A percentile compares a stretch with the other conserved stretches of the same genome.
Evolutionary conservation across 2,113 vertebrate species (phyloP).

Genomic region (Sarotherodon lohbergeri): DNA sequence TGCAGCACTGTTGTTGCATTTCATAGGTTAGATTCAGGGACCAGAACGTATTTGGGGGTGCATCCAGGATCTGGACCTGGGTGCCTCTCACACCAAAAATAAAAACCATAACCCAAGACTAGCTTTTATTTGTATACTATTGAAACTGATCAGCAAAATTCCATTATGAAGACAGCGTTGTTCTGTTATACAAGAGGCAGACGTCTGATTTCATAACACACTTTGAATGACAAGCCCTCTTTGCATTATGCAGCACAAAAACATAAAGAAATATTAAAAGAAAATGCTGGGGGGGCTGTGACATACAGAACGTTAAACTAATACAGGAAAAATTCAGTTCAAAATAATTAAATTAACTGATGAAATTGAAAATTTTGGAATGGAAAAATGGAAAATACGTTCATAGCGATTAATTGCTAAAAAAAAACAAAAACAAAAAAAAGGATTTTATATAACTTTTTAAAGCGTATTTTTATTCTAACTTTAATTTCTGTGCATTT

Average conservation of each 20-base stretch:
- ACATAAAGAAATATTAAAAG: background rate
- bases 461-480: background rate
- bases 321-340: fast-evolving
- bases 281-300: no score
- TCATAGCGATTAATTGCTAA: background rate
- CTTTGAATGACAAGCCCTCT: background rate
- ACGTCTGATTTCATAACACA: background rate
- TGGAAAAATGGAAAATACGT: fast-evolving
- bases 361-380: background rate
- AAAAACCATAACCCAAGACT: background rate
- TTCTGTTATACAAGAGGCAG: background rate
- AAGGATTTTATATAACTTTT: background rate
- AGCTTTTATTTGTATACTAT: background rate
- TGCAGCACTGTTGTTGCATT: background rate
- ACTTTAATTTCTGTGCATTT: background rate
- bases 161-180: background rate
- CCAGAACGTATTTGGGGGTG: background rate
- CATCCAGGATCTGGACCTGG: background rate
- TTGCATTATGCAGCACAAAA: background rate
- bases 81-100: background rate
- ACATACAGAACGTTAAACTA: background rate
- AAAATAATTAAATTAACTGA: background rate
- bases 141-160: background rate
- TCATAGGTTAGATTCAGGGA: background rate
- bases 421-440: background rate